Conservation (phyloP, 2,797 vertebrate genomes). For the Gorsachius magnificus region DNA sequence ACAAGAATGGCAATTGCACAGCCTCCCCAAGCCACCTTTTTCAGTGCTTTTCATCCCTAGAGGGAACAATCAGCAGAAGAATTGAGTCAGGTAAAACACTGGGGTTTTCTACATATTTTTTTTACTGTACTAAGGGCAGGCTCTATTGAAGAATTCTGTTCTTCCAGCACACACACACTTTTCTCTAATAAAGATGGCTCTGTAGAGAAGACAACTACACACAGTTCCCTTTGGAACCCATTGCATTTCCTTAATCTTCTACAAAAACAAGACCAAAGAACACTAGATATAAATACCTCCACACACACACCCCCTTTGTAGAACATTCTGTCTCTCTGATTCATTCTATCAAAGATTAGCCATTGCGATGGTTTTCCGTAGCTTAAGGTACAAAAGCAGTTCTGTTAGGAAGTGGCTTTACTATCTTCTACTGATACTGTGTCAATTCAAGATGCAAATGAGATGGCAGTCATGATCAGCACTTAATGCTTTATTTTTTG, state of each 20-base stretch:
- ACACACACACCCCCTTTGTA: background rate
- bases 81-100: background rate
- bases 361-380: background rate
- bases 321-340: background rate
- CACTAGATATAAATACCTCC: background rate
- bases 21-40: background rate
- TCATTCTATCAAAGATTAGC: background rate
- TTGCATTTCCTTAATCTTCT: background rate
- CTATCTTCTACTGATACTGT: background rate
- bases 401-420: background rate
- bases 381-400: conserved; percentile 1
- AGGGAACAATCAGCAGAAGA: background rate
- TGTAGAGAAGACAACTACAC: background rate
- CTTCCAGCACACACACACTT: background rate
- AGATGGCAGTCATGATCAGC: background rate
- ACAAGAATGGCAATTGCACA: background rate
- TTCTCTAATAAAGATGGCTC: background rate
- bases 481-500: background rate
- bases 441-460: background rate
- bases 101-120: background rate
- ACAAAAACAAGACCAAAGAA: background rate
- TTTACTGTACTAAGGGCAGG: background rate
- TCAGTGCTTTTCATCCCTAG: background rate
- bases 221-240: background rate
- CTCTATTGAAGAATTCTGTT: background rate